Base-by-base conservation (phyloP, 2,113 vertebrate species). In the Eurypyga helias region DNA sequence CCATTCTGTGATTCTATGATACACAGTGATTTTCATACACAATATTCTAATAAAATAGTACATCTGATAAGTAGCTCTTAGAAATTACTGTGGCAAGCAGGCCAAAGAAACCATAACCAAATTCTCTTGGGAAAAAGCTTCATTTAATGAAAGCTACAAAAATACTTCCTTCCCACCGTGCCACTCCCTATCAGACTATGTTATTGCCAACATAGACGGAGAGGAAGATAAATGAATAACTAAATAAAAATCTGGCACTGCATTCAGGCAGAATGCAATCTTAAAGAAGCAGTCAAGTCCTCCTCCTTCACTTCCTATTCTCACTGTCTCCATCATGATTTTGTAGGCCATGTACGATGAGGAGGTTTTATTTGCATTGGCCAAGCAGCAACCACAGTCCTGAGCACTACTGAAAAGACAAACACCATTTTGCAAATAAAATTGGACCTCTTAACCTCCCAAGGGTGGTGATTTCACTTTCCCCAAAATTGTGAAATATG, bases 401-500 rank as follows among this genome's bases (percentile, higher is more conserved):
- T 87, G 16, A 94, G 77, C 83, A 91, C 46, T 87, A 91, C 65
- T 84, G 83, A 95, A 83, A 95, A 96, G 33, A 78, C 51, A 96
- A 96, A 91, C 9, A 93, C 17, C 48, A 78, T 33, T 91, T 71
- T 57, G 52, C 87, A 87, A 93, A 84, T 83, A 84, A 75, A 92
- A 91, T 1, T 76, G 52, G 69, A 87, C 38, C 38, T 94, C 90
- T 75, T 79, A 78, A 79, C 38, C 52, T 95, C 93, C 93, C 96
- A 91, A 48, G 94, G 93, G 94, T 67, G 29, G 73, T 96, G 94
- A 96, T 92, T 94, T 96, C 91, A 96, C 67, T 96, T 94, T 89
- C 81, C 43, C 52, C 69, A 82, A 79, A 93, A 94, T 89, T 96
- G 77, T 95, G 96, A 96, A 97, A 96, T 87, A 91, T 31, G 61